A percentile compares a stretch with the other conserved stretches of the same genome.
Evolutionary conservation across 2,797 vertebrate species (phyloP).

Genomic region (Protosalanx chinensis): DNA sequence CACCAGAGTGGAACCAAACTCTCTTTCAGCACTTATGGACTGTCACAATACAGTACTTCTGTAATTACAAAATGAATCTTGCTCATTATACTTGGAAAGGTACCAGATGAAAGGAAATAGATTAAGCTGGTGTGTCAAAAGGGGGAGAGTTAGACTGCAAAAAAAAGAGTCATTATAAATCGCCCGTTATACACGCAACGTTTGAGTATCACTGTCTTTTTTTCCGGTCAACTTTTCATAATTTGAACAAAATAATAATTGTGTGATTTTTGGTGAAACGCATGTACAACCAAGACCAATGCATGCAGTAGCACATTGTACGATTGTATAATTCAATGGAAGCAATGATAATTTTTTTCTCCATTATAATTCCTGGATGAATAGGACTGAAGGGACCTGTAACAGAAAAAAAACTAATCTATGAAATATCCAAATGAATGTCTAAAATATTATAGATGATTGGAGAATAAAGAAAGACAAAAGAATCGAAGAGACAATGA

Average conservation of each 20-base stretch:
- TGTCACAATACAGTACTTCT: slow-evolving; percentile 65
- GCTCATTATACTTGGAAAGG: slow-evolving; percentile 65
- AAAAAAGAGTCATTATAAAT: not conserved
- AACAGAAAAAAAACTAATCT: too few relatives aligned
- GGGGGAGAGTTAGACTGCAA: not conserved
- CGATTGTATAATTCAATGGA: too few relatives aligned
- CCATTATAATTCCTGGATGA: not conserved
- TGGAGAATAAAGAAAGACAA: slow-evolving; percentile 37
- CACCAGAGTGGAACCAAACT: slow-evolving; percentile 56
- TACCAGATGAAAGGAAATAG: slow-evolving; percentile 49
- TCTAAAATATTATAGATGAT: too few relatives aligned
- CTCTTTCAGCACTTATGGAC: slow-evolving; percentile 65
- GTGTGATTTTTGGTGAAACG: too few relatives aligned
- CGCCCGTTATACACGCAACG: not conserved
- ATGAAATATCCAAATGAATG: too few relatives aligned
- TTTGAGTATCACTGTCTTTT: too few relatives aligned
- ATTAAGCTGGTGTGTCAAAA: slow-evolving; percentile 57
- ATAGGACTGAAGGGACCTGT: not conserved
- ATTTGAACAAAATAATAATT: too few relatives aligned
- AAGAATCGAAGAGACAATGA: slow-evolving; percentile 57
- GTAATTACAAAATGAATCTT: slow-evolving; percentile 67
- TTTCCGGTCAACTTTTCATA: too few relatives aligned
- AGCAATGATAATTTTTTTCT: not conserved
- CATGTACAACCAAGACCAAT: too few relatives aligned
- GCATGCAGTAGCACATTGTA: too few relatives aligned